phyloP scores from a whole-genome alignment of 1,140 invertebrate genomes.

The Dryas iulia region DNA sequence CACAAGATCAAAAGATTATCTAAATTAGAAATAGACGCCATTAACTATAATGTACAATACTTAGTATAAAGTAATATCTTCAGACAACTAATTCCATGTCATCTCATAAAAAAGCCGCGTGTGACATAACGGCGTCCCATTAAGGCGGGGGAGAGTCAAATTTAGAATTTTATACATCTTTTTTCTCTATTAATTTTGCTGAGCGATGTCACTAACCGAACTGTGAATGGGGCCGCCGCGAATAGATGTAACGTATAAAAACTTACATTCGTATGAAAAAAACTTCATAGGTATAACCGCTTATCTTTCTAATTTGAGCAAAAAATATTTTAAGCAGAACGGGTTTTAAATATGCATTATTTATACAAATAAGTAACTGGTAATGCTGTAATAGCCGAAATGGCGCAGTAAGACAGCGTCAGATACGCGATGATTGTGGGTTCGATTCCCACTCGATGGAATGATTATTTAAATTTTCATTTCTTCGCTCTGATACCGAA shows the following conservation, averaged over 20 bases:
- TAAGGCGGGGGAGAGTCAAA: slow-evolving; percentile 64
- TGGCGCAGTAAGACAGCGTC: no score
- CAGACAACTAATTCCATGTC: slow-evolving; percentile 12
- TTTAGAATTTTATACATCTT: slow-evolving; percentile 70
- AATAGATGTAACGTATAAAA: slow-evolving; percentile 32
- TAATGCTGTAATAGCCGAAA: no score
- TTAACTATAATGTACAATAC: background rate
- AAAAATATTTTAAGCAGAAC: background rate
- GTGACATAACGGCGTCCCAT: slow-evolving; percentile 51
- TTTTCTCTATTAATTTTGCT: slow-evolving; percentile 48
- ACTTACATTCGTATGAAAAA: background rate
- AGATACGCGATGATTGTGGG: no score
- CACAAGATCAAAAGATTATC: slow-evolving; percentile 5
- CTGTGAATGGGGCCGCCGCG: slow-evolving; percentile 53
- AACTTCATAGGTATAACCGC: background rate
- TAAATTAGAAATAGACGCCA: slow-evolving; percentile 5
- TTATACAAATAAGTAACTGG: background rate
- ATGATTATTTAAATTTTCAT: no score
- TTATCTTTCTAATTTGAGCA: background rate
- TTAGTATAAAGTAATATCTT: slow-evolving; percentile 11
- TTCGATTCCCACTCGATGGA: no score
- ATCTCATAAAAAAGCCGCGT: slow-evolving; percentile 32
- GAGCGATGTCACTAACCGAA: slow-evolving; percentile 53
- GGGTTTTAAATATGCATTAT: background rate
- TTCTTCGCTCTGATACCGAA: no score